Base-by-base conservation (phyloP, 1,140 invertebrate species). In the Solenopsis fugax region DNA sequence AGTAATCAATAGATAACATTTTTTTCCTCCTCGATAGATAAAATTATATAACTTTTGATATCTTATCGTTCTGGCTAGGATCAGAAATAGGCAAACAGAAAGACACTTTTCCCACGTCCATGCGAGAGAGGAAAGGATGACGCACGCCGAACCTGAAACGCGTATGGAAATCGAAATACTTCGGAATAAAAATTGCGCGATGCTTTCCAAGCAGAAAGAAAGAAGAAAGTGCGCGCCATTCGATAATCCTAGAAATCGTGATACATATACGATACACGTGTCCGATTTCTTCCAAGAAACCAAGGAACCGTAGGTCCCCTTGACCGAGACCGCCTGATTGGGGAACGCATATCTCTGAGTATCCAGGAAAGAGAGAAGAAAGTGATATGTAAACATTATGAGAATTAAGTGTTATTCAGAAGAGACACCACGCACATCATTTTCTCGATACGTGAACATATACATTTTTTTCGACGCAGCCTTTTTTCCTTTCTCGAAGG, bases 171-270 rank as follows among this genome's bases (percentile, higher is more conserved):
- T 72, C 13, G 52, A 72, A 58, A 60, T 73, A 82, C 13, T 34
- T n/a, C 34, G 52, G 75, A 45, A 77, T 77, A 58, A 77, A 65
- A 54, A 34, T 29, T 45, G 18, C 45, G 6, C 58, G 18, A 21
- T 16, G 45, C 45, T 60, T 54, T 81, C 62, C 21, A 13, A 16
- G 21, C 60, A 54, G 21, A 77, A 60, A n/a, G 34, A 82, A 82
- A 72, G 48, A 85, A 77, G 75, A 77, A 77, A 77, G 75, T 45
- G 69, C 37, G 41, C 21, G 65, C 71, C 69, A 85, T 62, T 89
- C 77, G 85, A 85, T 85, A 73, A 76, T 67, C 81, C 72, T 91
- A 91, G 76, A 91, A 91, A 89, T 58, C 85, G 56, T 72, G 87
- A 89, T 76, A 41, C 7, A 41, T 41, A 41, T 41, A 60, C 72